These are phyloP conservation scores for Epinotia ramella DNA, from an alignment of 2,888 invertebrate species.

Conservation along the genomic window DNA sequence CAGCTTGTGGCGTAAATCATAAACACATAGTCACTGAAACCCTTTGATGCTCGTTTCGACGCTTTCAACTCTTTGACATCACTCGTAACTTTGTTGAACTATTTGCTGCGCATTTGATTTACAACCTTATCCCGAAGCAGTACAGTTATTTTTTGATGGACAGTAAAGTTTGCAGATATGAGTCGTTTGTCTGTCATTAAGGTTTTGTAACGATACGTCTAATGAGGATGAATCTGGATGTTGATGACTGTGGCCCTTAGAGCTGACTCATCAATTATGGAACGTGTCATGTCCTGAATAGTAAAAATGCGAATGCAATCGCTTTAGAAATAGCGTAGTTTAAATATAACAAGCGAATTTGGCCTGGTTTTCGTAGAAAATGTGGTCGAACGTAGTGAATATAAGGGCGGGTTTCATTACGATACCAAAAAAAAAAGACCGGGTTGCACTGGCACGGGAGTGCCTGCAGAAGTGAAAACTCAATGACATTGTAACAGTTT, in stretches of 20 bases:
- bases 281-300: neutral
- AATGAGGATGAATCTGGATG: constrained; percentile 57
- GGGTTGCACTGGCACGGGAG: too few species aligned
- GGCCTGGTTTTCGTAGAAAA: too few species aligned
- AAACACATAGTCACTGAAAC: constrained; percentile 51
- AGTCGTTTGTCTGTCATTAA: constrained; percentile 53
- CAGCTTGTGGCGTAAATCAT: constrained; percentile 53
- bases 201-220: constrained; percentile 48
- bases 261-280: constrained; percentile 17
- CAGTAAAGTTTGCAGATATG: constrained; percentile 48
- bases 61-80: constrained; percentile 60
- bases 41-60: constrained; percentile 64
- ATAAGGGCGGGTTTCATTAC: too few species aligned
- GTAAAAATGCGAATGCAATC: constrained; percentile 6
- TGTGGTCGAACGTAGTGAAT: too few species aligned
- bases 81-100: constrained; percentile 57
- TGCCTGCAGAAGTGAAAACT: too few species aligned
- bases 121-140: constrained; percentile 33
- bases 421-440: too few species aligned
- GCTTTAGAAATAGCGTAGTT: neutral
- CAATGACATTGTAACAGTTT: too few species aligned
- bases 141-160: constrained; percentile 29
- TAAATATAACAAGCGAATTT: neutral
- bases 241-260: constrained; percentile 1
- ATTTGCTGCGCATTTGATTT: constrained; percentile 23